Evolutionary conservation across 2,888 invertebrate species (phyloP), one percentile per base, ranked within the genome.

Genomic region (Cyaniris semiargus): DNA sequence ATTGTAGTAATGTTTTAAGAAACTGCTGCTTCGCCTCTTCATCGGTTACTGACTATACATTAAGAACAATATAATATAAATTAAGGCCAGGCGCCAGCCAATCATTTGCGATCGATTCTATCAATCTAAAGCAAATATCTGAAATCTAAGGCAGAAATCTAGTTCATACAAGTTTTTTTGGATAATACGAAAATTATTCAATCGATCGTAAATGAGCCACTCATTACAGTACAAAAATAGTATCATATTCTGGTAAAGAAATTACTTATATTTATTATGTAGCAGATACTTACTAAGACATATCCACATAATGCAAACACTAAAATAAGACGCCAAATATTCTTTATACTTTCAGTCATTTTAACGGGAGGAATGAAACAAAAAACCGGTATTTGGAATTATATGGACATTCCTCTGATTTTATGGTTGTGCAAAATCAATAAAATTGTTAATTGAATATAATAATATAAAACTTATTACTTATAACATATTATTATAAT

Each of bases 1-100:
- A 76, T 7, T 34, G 13, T 13, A 76, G 27, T 56, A 76, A 7
- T 31, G 70, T 70, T 18, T 76, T 71, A 3, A 70, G 15, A 53
- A 76, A 71, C 21, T 53, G n/a, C 38, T 70, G 23, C 6, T 76
- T 76, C 0, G 76, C 76, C 34, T 76, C 76, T 8, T 13, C 56
- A 56, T 85, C 83, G 48, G 89, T 89, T 1, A 89, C 66, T 23
- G 76, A 76, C 91, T 91, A 81, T 21, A 87, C 86, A 78, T 58
- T 27, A 44, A 27, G 18, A n/a, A 31, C 4, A 31, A 75, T 7
- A 15, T 13, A 75, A 75, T 10, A n/a, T n/a, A n/a, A n/a, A n/a
- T n/a, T n/a, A n/a, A 4, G 3, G 34, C 6, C 34, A 34, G 48
- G 48, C n/a, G 27, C 27, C 15, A 2, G 15, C 48, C 48, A 44